Evolutionary conservation across 1,140 invertebrate species (phyloP), one percentile per base, ranked within the genome.

Genomic region (Drosophila eugracilis): DNA sequence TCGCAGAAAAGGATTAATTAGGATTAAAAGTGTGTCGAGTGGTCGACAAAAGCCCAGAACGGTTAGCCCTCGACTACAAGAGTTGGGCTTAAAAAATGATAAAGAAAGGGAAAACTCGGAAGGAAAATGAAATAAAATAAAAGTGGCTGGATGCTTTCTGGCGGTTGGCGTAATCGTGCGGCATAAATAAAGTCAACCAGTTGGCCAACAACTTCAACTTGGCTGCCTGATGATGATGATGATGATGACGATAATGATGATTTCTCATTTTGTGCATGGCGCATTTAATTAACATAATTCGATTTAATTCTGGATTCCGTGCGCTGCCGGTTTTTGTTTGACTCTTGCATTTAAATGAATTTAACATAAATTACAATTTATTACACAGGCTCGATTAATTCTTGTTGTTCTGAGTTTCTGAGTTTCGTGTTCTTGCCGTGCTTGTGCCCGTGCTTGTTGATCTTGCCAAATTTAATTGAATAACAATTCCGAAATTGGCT

Each of bases 211-310:
- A 47, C 53, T 75, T 72, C 39, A 62, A 54, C 54, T 36, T 39
- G 39, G 45, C 50, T 71, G 52, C 26, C 70, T 65, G 30, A 28
- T 44, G 34, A 17, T 37, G 30, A 6, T 59, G 19, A 26, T 41
- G 36, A 62, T 70, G 36, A 14, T 6, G 34, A 3, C 14, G 28
- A 30, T 14, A 7, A 37, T 42, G 53, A 28, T 42, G 37, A 65
- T 66, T 67, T 53, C 72, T 42, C 54, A 26, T 49, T 47, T 73
- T 37, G 36, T 72, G 45, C 58, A 74, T 47, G 76, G 53, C 63
- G 41, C 76, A 52, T 81, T 85, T 86, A 85, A 85, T 85, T 85
- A 86, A 66, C 80, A 86, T 85, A 86, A 86, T 85, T 85, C 70
- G 59, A 77, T 80, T 58, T 74, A 44, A 53, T 36, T 67, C 60